Percentiles rank a stretch among this genome's conserved stretches.
Conservation (phyloP, 2,797 vertebrate species). For the Pipistrellus pipistrellus region DNA sequence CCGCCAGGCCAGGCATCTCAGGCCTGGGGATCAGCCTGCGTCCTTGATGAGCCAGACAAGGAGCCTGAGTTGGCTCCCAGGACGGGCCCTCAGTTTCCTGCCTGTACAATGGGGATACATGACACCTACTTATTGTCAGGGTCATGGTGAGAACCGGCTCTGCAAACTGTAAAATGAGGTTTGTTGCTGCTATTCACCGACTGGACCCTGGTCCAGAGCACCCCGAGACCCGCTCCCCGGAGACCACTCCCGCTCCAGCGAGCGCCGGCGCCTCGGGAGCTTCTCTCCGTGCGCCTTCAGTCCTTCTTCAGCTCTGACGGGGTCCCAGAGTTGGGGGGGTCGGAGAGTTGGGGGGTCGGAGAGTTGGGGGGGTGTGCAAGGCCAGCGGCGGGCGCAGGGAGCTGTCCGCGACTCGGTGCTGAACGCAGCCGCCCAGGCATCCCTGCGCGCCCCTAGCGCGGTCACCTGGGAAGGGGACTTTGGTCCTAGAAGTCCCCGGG, state of each 20-base stretch:
- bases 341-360: no score
- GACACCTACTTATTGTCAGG: neutral
- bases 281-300: rapidly evolving
- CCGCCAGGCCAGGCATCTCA: neutral
- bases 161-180: neutral
- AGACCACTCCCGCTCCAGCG: neutral
- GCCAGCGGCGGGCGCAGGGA: neutral
- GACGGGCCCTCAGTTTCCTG: slow-evolving; percentile 14
- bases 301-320: neutral
- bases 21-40: neutral
- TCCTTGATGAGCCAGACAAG: neutral
- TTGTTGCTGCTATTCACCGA: neutral
- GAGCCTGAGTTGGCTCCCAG: neutral
- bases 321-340: neutral
- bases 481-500: neutral
- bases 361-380: no score
- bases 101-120: slow-evolving; percentile 73
- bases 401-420: slow-evolving; percentile 75
- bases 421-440: neutral
- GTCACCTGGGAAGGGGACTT: neutral
- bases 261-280: neutral
- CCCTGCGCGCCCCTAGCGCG: rapidly evolving
- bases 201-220: neutral
- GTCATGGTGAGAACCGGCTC: neutral
- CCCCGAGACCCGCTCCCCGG: neutral